phyloP scores from a whole-genome alignment of 2,888 invertebrate species.

The Lamellibrachia satsuma region DNA sequence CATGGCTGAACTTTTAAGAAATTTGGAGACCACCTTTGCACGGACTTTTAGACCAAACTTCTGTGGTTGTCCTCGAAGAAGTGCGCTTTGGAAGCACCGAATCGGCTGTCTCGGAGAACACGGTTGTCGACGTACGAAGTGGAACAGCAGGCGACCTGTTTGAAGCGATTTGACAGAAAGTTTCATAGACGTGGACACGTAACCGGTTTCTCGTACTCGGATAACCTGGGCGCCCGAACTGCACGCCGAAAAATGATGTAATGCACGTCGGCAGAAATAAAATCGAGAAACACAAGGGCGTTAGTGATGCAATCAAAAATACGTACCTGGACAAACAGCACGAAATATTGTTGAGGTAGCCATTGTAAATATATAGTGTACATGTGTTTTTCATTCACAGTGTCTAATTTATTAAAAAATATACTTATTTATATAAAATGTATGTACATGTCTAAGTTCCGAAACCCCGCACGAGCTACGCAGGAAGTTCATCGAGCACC shows the following conservation, averaged over 20 bases:
- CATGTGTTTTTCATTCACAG: neutral
- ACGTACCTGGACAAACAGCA: neutral
- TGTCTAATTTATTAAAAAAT: neutral
- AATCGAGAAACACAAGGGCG: neutral
- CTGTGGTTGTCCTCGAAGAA: neutral
- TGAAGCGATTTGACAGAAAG: neutral
- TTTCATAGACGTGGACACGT: neutral
- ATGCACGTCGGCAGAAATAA: neutral
- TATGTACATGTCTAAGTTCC: conserved; percentile 21
- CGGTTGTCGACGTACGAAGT: neutral
- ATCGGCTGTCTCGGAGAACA: neutral
- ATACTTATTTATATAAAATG: neutral
- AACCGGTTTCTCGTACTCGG: neutral
- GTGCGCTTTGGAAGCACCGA: neutral
- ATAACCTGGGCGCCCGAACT: neutral
- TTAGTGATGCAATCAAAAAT: neutral
- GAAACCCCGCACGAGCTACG: conserved; percentile 7
- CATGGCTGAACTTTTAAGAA: conserved; percentile 14
- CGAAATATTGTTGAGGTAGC: neutral
- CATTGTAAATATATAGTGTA: conserved; percentile 7
- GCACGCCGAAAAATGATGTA: neutral
- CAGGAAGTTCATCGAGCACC: neutral
- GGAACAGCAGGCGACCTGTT: conserved; percentile 11
- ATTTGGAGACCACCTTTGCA: neutral
- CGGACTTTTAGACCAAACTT: neutral